A percentile compares a stretch with the other conserved stretches of the same genome.
Conservation (phyloP, 2,797 vertebrate species). For the Ctenosaura bakeri region DNA sequence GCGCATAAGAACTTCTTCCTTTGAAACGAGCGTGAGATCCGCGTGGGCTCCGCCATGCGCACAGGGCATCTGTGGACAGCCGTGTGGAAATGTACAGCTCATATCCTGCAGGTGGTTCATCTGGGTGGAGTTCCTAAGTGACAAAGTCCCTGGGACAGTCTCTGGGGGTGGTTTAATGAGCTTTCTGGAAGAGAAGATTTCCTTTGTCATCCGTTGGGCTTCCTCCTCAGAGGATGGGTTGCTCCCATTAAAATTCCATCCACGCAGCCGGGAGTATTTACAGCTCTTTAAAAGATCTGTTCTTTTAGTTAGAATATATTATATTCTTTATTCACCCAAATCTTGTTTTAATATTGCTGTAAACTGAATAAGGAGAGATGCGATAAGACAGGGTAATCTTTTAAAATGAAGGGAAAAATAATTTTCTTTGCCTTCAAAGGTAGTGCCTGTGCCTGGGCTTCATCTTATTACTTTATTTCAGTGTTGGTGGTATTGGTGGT, state of each 20-base stretch:
- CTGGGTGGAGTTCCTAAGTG: neutral
- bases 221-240: conserved; percentile 47
- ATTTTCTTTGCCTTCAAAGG: conserved; percentile 71
- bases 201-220: conserved; percentile 49
- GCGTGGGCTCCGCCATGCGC: too few relatives aligned
- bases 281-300: conserved; percentile 66
- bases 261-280: conserved; percentile 68
- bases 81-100: neutral
- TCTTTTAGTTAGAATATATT: conserved; percentile 70
- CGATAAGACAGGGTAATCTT: conserved; percentile 74
- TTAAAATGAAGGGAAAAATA: conserved; percentile 71
- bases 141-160: neutral
- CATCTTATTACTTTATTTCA: conserved; percentile 72
- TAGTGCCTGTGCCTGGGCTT: conserved; percentile 66
- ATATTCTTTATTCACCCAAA: conserved; percentile 77
- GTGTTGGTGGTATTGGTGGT: neutral
- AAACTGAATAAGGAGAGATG: conserved; percentile 77
- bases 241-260: conserved; percentile 73
- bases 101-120: conserved; percentile 4
- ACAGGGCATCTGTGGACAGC: neutral
- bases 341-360: conserved; percentile 80
- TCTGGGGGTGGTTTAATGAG: conserved; percentile 45
- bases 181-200: conserved; percentile 47
- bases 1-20: neutral
- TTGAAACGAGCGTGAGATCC: neutral